A percentile compares a stretch with the other conserved stretches of the same genome.
Evolutionary conservation across 2,888 invertebrate genomes (phyloP).

Genomic region (Lissocephala sabroskyi): DNA sequence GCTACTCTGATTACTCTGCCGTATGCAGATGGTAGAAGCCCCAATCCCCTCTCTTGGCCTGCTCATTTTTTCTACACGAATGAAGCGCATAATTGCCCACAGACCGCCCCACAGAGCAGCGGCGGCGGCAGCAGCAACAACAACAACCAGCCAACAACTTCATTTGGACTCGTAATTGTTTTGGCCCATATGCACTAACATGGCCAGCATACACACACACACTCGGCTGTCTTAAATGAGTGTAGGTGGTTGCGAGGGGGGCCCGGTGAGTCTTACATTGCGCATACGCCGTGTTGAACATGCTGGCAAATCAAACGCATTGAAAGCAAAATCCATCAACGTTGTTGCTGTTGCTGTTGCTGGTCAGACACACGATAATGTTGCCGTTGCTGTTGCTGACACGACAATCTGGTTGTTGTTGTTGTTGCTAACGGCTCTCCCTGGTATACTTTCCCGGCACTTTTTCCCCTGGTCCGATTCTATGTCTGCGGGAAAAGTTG

Average conservation of each 20-base stretch:
- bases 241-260: conserved; percentile 1
- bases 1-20: conserved; percentile 19
- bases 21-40: conserved; percentile 44
- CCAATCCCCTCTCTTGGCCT: not conserved
- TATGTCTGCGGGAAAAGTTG: not conserved
- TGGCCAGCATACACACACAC: not conserved
- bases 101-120: conserved; percentile 14
- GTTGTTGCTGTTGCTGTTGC: not conserved
- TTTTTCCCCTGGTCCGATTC: not conserved
- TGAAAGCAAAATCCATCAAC: conserved; percentile 53
- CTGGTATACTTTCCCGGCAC: not conserved
- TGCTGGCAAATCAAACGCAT: conserved; percentile 25
- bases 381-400: too few species aligned
- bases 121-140: conserved; percentile 13
- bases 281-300: conserved; percentile 46
- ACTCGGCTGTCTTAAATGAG: not conserved
- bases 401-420: too few species aligned
- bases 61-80: conserved; percentile 49
- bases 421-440: not conserved
- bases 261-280: conserved; percentile 33
- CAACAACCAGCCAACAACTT: conserved; percentile 29
- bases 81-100: conserved; percentile 56
- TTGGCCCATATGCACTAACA: conserved; percentile 52
- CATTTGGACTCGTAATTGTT: conserved; percentile 56
- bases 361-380: too few species aligned